Conservation (phyloP, 92 coral and sea anemone species). For the Heliopora coerulea region DNA sequence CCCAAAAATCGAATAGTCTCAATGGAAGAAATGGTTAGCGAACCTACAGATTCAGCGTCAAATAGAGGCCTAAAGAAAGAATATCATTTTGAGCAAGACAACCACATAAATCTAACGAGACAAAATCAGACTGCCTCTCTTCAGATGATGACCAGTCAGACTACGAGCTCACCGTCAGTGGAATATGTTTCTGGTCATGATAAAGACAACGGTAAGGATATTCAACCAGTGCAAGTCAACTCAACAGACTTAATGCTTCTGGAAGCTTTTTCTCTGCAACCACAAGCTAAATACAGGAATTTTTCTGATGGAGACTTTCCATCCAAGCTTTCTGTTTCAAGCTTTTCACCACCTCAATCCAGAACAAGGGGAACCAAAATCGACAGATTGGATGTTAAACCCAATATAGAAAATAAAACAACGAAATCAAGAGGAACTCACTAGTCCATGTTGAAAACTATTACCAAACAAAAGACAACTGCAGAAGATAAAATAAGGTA, state of each 20-base stretch:
- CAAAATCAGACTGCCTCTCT: too few relatives aligned
- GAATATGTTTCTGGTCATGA: neutral
- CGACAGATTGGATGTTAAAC: neutral
- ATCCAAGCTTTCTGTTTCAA: neutral
- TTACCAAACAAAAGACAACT: neutral
- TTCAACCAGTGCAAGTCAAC: neutral
- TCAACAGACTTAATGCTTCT: constrained; percentile 9
- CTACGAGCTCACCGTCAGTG: neutral
- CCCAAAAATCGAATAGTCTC: too few relatives aligned
- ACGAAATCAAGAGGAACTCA: neutral
- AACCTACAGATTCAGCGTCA: neutral
- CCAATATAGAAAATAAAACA: neutral
- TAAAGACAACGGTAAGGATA: neutral
- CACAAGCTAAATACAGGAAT: neutral
- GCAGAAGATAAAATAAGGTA: neutral
- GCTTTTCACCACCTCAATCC: too few relatives aligned
- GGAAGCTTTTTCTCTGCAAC: constrained; percentile 5
- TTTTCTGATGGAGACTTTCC: neutral
- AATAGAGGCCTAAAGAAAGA: neutral
- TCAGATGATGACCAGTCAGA: too few relatives aligned
- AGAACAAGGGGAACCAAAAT: neutral
- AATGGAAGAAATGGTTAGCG: neutral
- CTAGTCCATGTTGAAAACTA: neutral
- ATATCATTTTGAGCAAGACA: too few relatives aligned
- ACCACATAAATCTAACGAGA: too few relatives aligned